Evolutionary conservation across 1,140 invertebrate genomes (phyloP).

Genomic region (Dysdera silvatica): DNA sequence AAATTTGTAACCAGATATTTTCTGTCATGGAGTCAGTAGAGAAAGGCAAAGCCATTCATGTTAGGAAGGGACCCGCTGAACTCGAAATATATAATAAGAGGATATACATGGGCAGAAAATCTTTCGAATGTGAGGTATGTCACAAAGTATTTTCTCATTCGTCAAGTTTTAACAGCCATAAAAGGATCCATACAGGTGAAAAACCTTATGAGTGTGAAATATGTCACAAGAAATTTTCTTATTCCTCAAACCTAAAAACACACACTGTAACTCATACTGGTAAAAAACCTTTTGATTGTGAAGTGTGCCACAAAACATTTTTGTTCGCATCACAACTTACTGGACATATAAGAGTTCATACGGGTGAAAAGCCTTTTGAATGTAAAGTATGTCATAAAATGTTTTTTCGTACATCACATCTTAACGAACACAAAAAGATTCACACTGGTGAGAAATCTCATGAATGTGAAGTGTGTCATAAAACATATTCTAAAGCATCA

Average conservation of each 20-base stretch:
- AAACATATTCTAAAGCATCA: neutral
- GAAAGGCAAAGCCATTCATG: no score
- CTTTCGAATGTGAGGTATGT: neutral
- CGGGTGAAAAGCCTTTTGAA: neutral
- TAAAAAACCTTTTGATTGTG: neutral
- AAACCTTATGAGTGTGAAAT: neutral
- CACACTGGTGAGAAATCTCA: no score
- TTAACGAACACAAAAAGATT: neutral
- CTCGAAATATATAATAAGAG: no score
- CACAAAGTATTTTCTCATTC: neutral
- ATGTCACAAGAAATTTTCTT: neutral
- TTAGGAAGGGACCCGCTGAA: no score
- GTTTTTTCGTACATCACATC: neutral
- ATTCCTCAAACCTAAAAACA: neutral
- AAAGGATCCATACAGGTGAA: neutral
- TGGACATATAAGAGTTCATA: neutral
- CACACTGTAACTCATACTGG: neutral
- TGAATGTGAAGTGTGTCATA: no score
- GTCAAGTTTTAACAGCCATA: neutral
- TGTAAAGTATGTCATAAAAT: neutral
- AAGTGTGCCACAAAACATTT: neutral
- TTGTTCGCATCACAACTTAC: neutral
- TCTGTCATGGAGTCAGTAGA: no score
- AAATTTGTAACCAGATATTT: no score
- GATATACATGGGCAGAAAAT: no score